Evolutionary conservation across 2,888 invertebrate species (phyloP), one percentile per base, ranked within the genome.

Genomic region (Arge pagana): DNA sequence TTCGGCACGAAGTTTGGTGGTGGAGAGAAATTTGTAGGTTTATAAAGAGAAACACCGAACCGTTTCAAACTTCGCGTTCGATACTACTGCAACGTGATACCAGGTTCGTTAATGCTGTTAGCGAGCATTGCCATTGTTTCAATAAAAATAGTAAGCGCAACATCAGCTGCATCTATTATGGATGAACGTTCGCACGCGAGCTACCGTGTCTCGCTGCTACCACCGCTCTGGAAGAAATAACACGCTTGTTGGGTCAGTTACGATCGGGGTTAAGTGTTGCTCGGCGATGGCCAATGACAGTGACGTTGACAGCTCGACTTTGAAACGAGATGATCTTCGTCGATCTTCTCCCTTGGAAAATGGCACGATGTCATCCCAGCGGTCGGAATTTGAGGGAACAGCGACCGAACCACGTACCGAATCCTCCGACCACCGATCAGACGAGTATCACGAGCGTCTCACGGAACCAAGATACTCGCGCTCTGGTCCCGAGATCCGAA

Each of bases 401-500:
- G 30, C 13, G 10, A n/a, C n/a, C n/a, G n/a, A n/a, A n/a, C n/a
- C n/a, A n/a, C 30, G 8, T 3, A 15, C 16, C 37, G 16, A 13
- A 18, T 13, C 26, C 2, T 13, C 24, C 24, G 4, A 16, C 6
- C 24, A 23, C 26, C 21, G 23, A 7, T 8, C 30, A 5, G 31
- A 42, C 31, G 30, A 19, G n/a, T 31, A 19, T 13, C 10, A 7
- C 16, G 8, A 16, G 3, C 23, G 24, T 15, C 23, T 7, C 13
- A 10, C 23, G 6, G 18, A 33, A 21, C 36, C 33, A 24, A 36
- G 23, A 18, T 37, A 28, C 21, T 48, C 48, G 3, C 21, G 28
- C 15, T 28, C 65, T 0, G 50, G 57, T 4, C 15, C 59, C n/a
- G 66, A 67, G 21, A 53, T 65, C 23, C 63, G 83, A 53, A 83